Conservation (phyloP, 2,888 invertebrate species). For the Lasioglossum figueresi region DNA sequence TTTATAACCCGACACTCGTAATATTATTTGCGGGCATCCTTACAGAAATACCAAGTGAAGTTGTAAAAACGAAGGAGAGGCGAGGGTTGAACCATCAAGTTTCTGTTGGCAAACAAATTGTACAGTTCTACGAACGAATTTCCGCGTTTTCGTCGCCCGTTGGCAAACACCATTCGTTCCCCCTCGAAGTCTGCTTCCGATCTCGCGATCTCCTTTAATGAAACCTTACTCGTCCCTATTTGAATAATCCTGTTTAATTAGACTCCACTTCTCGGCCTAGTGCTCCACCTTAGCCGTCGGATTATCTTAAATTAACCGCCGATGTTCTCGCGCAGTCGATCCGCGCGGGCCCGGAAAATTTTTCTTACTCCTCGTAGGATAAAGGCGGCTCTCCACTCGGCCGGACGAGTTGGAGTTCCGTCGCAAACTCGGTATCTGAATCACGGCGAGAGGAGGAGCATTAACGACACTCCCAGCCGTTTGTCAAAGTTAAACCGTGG, state of each 20-base stretch:
- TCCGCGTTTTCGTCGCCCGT: background rate
- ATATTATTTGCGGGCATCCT: too few relatives aligned
- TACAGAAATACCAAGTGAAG: background rate
- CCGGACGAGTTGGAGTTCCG: background rate
- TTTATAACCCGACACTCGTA: too few relatives aligned
- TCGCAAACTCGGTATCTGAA: background rate
- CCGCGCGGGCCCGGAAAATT: conserved; percentile 7
- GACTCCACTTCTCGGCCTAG: conserved; percentile 61
- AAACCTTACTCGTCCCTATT: conserved; percentile 72
- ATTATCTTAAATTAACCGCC: conserved; percentile 48
- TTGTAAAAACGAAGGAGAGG: background rate
- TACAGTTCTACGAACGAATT: background rate
- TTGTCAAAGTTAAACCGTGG: background rate
- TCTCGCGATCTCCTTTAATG: conserved; percentile 58
- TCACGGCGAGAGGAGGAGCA: background rate
- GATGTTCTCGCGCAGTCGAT: background rate
- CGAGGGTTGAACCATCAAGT: background rate
- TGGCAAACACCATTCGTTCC: background rate
- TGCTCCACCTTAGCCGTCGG: conserved; percentile 28
- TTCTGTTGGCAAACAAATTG: background rate
- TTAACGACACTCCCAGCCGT: conserved; percentile 2
- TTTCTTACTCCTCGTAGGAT: background rate
- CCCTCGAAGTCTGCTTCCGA: background rate
- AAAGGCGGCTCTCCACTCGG: background rate
- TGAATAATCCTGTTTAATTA: conserved; percentile 72